These are phyloP conservation scores for Melanophora roralis DNA, from an alignment of 2,888 invertebrate species.

Conservation along the genomic window DNA sequence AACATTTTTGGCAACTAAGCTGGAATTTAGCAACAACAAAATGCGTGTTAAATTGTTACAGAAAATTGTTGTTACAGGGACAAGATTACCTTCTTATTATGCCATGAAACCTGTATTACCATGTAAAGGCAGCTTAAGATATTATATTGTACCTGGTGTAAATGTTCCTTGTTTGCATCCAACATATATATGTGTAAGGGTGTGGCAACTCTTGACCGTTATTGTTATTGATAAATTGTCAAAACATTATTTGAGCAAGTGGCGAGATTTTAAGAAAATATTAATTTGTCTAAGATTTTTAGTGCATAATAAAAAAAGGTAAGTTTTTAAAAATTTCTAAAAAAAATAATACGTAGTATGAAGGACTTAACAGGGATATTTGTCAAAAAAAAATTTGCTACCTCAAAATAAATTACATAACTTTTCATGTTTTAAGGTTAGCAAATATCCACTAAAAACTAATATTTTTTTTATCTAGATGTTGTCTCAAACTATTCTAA, in stretches of 20 bases:
- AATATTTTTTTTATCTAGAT: slow-evolving; percentile 74
- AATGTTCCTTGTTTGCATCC: not conserved
- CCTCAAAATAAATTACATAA: no score
- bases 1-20: no score
- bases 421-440: no score
- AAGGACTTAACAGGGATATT: no score
- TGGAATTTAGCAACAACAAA: no score
- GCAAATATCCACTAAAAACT: no score
- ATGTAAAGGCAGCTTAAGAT: no score
- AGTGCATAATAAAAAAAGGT: slow-evolving; percentile 35
- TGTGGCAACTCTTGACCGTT: not conserved
- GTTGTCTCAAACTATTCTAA: slow-evolving; percentile 79
- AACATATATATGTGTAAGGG: not conserved
- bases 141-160: not conserved
- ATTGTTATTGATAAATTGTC: not conserved
- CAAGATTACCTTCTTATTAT: no score
- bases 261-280: slow-evolving; percentile 21
- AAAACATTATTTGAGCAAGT: slow-evolving; percentile 28
- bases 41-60: no score
- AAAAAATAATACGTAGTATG: not conserved
- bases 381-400: no score
- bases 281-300: slow-evolving; percentile 11
- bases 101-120: no score
- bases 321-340: not conserved
- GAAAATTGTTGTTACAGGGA: no score